Base-by-base conservation (phyloP, 2,797 vertebrate genomes). In the Molossus molossus region DNA sequence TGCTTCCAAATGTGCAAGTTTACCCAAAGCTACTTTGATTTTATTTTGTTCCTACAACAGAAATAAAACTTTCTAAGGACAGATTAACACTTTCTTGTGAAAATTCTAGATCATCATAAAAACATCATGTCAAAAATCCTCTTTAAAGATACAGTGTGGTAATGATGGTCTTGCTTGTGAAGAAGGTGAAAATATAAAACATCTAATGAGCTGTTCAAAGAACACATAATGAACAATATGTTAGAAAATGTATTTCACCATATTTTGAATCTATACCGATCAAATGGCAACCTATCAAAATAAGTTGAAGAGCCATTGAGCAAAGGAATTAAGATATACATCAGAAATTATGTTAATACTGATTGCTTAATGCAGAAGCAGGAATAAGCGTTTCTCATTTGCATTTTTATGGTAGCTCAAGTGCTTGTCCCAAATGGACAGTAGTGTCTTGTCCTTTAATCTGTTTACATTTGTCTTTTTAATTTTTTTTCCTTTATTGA, bases 1-100 rank as follows among this genome's bases (percentile, higher is more conserved):
- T 96, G 57, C 5, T 96, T 95, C 95, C 92, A 96, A 96, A 96
- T 95, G 65, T 90, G n/a, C 67, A 69, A 75, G 9, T 80, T 85
- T 95, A 37, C 27, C 48, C 80, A 93, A 95, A 85, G 62, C 21
- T 73, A 57, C 25, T 96, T 95, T 82, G 40, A 73, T 87, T 92
- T 91, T 86, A 70, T 94, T 94, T 69, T 95, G 21, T 96, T 91
- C 45, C 13, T 87, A n/a, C 79, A 77, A 18, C 75, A 87, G 53
- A 13, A 94, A 67, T 87, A 94, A 93, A 94, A 87, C 1, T 89
- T 85, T 88, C 50, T 58, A 94, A 96, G 33, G 15, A 2, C 90
- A 94, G 48, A 82, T 25, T 50, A 91, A 89, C 0, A 69, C 9
- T 94, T 94, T 87, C 37, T 89, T 82, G 4, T 62, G 33, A 93